phyloP scores from a whole-genome alignment of 2,113 vertebrate species.

The Furnarius figulus region DNA sequence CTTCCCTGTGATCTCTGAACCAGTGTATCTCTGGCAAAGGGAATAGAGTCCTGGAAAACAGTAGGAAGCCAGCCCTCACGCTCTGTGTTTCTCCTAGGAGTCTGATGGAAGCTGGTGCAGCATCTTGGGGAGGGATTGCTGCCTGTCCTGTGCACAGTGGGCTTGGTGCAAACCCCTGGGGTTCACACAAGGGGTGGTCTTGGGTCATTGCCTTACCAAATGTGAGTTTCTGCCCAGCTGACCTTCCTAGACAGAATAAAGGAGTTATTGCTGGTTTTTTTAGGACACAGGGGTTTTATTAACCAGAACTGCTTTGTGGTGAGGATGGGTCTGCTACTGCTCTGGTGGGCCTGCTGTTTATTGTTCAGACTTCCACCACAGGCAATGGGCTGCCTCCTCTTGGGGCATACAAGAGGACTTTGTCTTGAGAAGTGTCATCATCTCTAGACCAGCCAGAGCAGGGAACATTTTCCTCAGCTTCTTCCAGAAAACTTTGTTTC shows the following conservation, averaged over 20 bases:
- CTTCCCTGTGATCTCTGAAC: background rate
- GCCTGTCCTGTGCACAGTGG: background rate
- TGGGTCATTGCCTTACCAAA: background rate
- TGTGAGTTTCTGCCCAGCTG: background rate
- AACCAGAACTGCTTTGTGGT: background rate
- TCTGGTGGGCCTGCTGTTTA: background rate
- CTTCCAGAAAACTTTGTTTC: background rate
- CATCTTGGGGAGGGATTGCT: background rate
- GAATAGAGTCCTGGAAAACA: background rate
- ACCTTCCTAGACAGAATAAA: background rate
- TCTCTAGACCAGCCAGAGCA: background rate
- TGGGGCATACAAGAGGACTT: background rate
- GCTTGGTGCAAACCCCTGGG: rapidly evolving
- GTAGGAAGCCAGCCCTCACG: background rate
- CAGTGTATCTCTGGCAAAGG: rapidly evolving
- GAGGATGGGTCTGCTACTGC: background rate
- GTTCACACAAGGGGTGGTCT: too few species aligned
- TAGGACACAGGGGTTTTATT: background rate
- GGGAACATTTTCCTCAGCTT: background rate
- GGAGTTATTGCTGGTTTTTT: background rate
- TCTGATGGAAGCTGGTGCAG: background rate
- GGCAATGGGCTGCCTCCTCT: background rate
- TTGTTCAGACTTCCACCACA: background rate
- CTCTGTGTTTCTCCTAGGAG: background rate
- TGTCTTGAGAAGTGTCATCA: background rate